Percentiles rank a stretch among this genome's conserved stretches.
Evolutionary conservation across 2,888 invertebrate genomes (phyloP).

Genomic region (Caenorhabditis becei): DNA sequence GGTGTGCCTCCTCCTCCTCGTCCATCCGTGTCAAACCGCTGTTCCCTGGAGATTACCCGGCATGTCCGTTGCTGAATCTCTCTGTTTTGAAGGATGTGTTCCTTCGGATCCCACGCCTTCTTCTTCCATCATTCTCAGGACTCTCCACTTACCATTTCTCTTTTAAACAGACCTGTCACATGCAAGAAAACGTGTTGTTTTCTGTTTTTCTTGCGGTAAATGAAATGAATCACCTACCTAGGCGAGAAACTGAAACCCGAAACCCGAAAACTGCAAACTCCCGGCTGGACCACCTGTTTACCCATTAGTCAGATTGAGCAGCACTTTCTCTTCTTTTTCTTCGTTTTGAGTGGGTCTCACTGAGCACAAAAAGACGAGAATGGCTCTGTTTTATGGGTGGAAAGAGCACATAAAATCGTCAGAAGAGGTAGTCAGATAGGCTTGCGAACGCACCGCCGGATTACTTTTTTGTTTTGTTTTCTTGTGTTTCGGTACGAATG

Average conservation of each 20-base stretch:
- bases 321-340: background rate
- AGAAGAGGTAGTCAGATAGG: background rate
- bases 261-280: background rate
- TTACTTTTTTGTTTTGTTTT: background rate
- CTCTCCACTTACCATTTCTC: slow-evolving; percentile 5
- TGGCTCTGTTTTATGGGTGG: background rate
- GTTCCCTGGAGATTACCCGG: background rate
- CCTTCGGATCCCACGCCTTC: background rate
- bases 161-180: background rate
- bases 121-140: slow-evolving; percentile 40
- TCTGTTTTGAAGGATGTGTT: slow-evolving; percentile 15
- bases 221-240: background rate
- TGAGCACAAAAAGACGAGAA: background rate
- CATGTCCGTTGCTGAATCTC: background rate
- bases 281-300: slow-evolving; percentile 2
- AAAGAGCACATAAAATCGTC: slow-evolving; percentile 5
- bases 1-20: background rate
- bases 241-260: background rate
- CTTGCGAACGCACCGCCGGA: background rate
- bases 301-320: slow-evolving; percentile 19
- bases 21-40: slow-evolving; percentile 9
- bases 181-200: slow-evolving; percentile 9
- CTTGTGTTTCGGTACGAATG: background rate
- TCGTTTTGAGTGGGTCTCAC: background rate
- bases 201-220: background rate